Evolutionary conservation across 1,140 invertebrate species (phyloP).

Genomic region (Solenopsis fugax): DNA sequence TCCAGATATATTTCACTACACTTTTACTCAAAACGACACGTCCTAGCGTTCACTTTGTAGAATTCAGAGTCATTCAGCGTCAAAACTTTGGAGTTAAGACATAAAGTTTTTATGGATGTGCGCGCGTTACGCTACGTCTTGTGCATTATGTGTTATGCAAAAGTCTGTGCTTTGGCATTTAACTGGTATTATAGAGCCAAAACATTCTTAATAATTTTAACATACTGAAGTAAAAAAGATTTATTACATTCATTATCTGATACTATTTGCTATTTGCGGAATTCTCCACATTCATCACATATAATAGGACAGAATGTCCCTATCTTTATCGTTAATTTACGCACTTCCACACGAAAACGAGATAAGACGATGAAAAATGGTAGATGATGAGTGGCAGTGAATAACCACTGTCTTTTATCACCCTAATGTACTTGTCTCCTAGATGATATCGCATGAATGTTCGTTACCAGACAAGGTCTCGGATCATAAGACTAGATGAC

Average conservation of each 20-base stretch:
- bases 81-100: too few relatives aligned
- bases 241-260: neutral
- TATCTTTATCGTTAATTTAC: conserved; percentile 41
- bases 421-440: conserved; percentile 33
- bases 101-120: too few relatives aligned
- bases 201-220: neutral
- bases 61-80: too few relatives aligned
- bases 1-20: too few relatives aligned
- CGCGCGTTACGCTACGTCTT: too few relatives aligned
- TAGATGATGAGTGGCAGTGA: neutral
- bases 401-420: conserved; percentile 19
- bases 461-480: neutral
- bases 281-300: neutral
- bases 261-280: neutral
- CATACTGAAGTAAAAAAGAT: neutral
- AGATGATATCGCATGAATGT: conserved; percentile 66
- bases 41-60: too few relatives aligned
- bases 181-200: too few relatives aligned
- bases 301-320: neutral
- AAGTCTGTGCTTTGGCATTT: too few relatives aligned
- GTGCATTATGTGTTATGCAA: too few relatives aligned
- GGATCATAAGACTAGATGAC: too few relatives aligned
- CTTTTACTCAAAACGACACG: too few relatives aligned
- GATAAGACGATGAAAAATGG: conserved; percentile 69
- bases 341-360: conserved; percentile 22